phyloP scores from a whole-genome alignment of 2,888 invertebrate species.

The Drosophila nigricruria region DNA sequence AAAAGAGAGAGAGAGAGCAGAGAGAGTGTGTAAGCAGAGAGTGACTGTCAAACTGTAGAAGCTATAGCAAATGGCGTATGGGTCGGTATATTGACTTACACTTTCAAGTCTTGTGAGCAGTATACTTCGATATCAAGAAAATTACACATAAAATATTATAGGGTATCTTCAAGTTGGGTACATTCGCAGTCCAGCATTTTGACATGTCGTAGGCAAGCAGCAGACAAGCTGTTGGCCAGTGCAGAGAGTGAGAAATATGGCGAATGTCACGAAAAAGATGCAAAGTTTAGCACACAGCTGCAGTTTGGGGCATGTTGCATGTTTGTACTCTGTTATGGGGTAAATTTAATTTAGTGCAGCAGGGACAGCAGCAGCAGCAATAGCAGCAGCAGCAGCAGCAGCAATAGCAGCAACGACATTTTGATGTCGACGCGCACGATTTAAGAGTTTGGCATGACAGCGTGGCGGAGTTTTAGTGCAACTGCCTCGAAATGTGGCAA shows the following conservation, averaged over 20 bases:
- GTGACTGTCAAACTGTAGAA: background rate
- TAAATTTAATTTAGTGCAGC: conserved; percentile 72
- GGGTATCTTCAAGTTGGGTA: background rate
- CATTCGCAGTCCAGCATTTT: background rate
- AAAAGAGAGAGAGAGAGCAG: too few relatives aligned
- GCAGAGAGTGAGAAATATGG: background rate
- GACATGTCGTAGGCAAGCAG: background rate
- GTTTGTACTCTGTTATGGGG: conserved; percentile 69
- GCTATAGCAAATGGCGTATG: too few relatives aligned
- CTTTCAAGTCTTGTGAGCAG: background rate
- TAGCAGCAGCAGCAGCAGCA: conserved; percentile 15
- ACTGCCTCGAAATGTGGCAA: conserved; percentile 42
- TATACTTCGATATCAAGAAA: background rate
- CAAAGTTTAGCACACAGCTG: conserved; percentile 57
- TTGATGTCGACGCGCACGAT: conserved; percentile 65
- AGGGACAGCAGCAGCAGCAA: background rate
- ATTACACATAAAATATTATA: background rate
- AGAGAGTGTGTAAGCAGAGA: background rate
- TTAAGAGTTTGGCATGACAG: conserved; percentile 54
- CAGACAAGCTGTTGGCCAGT: conserved; percentile 1
- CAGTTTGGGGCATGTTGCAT: conserved; percentile 51
- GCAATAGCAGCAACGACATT: conserved; percentile 41
- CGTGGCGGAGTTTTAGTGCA: conserved; percentile 47
- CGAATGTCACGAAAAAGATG: conserved; percentile 59
- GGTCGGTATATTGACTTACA: background rate